Base-by-base conservation (phyloP, 1,140 invertebrate species). In the Drosophila sp. region DNA sequence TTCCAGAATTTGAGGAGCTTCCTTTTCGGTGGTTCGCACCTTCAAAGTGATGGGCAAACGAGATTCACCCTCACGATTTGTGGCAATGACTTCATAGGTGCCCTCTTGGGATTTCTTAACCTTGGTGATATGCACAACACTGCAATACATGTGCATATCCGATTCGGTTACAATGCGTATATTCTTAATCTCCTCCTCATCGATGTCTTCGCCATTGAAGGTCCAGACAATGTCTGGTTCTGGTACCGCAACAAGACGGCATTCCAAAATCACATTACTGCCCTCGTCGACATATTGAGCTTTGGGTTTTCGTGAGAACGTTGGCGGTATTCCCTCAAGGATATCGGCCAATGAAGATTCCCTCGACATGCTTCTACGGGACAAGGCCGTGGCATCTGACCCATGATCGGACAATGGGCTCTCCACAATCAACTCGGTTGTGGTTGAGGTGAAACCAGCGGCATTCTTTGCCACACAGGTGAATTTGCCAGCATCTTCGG, bases 401-500 rank as follows among this genome's bases (percentile, higher is more conserved):
- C 97, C 97, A 89, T 98, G 97, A 92, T 98, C 97, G 7, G 97
- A 97, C 18, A 97, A 89, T 18, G 97, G 96, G 45, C 95, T 95
- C 93, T 98, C 97, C 0, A 99, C 97, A 21, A 95, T 94, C 9
- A 99, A 92, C 91, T 98, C 97, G 1, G 98, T 97, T 5, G 97
- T 97, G 82, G 96, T 97, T 0, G 97, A 97, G 0, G 97, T 97
- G 92, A 97, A 98, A 25, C 99, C 99, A 40, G 96, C 96, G 3
- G 96, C 94, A 91, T 99, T 99, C 91, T 99, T 98, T 9, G 98
- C 97, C 9, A 99, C 97, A 83, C 98, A 98, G 0, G 98, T 99
- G 92, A 99, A 99, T 45, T 96, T 96, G 2, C 98, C 98, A 2
- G 98, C 97, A 92, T 99, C 98, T 94, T 99, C 98, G 0, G 98